phyloP scores from a whole-genome alignment of 2,113 vertebrate genomes.

The Pachycephala philippinensis region DNA sequence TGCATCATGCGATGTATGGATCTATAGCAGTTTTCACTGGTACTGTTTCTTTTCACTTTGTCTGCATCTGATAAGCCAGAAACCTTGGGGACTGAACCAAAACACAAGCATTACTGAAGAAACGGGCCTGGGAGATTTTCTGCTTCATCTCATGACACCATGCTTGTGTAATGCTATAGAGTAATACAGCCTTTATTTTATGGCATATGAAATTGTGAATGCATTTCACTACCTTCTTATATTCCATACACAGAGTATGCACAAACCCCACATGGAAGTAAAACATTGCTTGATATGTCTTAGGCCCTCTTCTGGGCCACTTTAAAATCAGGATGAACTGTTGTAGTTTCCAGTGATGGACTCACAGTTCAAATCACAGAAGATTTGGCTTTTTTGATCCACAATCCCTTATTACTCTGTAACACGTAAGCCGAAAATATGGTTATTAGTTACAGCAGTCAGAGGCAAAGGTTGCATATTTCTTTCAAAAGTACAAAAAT shows the following conservation, averaged over 20 bases:
- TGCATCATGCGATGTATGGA: background rate
- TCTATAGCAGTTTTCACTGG: conserved; percentile 36
- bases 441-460: background rate
- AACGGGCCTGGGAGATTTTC: conserved; percentile 5
- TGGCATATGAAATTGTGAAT: background rate
- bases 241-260: background rate
- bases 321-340: background rate
- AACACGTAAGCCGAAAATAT: background rate
- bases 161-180: background rate
- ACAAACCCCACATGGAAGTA: background rate
- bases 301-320: background rate
- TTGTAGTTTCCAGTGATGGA: background rate
- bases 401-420: background rate
- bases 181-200: background rate
- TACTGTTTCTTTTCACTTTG: conserved; percentile 55
- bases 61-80: conserved; percentile 62
- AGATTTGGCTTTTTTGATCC: background rate
- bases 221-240: background rate
- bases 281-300: background rate
- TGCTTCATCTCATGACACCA: conserved; percentile 3
- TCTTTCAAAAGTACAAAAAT: background rate
- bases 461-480: background rate
- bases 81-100: conserved; percentile 46
- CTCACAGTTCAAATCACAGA: background rate
- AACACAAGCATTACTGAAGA: conserved; percentile 2